Evolutionary conservation across 2,113 vertebrate genomes (phyloP).

Genomic region (Numenius arquata): DNA sequence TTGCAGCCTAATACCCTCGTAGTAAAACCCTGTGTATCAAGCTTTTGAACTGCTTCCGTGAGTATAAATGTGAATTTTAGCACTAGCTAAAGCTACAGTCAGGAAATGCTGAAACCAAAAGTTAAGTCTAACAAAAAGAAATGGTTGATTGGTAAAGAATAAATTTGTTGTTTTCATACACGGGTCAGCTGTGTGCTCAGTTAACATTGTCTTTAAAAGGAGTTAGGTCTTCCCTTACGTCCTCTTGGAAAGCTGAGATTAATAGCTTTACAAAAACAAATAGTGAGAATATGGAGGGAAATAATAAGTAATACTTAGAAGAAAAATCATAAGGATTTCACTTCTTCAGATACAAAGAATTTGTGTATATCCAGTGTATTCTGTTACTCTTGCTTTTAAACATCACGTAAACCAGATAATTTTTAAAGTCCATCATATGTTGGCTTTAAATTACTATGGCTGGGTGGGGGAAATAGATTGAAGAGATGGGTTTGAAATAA

Average conservation of each 20-base stretch:
- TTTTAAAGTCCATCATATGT: background rate
- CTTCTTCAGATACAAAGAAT: background rate
- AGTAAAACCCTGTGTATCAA: background rate
- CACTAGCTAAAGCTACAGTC: background rate
- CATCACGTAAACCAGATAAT: background rate
- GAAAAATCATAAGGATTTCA: background rate
- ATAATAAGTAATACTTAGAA: background rate
- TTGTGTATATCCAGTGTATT: background rate
- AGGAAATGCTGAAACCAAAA: background rate
- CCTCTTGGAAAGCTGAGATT: background rate
- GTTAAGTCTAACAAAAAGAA: background rate
- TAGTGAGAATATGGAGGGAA: background rate
- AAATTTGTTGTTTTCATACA: background rate
- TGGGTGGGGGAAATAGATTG: background rate
- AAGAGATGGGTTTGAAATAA: background rate
- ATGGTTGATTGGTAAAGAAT: background rate
- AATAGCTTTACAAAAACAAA: background rate
- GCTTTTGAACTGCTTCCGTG: background rate
- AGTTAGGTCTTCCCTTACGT: background rate
- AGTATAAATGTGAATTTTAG: background rate
- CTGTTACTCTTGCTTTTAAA: background rate
- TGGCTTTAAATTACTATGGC: background rate
- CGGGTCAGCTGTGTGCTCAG: background rate
- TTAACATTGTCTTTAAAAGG: background rate
- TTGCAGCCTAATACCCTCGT: background rate